Percentiles rank a stretch among this genome's conserved stretches.
phyloP scores from a whole-genome alignment of 2,888 invertebrate genomes.

The Meganola albula region DNA sequence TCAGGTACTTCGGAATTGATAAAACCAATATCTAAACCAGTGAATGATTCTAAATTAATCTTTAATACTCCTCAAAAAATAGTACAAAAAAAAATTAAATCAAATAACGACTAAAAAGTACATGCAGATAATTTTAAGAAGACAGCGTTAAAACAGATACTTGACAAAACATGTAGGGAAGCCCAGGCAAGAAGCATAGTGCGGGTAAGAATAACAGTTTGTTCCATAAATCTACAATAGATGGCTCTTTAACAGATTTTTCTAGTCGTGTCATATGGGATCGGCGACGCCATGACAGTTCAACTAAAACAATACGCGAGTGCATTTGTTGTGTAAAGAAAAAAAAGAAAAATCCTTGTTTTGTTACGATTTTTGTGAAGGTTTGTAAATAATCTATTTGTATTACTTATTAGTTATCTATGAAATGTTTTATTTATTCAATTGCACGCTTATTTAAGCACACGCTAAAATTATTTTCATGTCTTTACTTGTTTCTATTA shows the following conservation, averaged over 20 bases:
- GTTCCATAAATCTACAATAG: background rate
- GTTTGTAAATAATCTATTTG: background rate
- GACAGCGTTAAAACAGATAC: no score
- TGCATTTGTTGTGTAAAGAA: conserved; percentile 1
- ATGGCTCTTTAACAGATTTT: no score
- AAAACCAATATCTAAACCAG: no score
- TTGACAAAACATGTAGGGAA: no score
- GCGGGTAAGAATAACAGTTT: background rate
- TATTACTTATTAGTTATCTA: background rate
- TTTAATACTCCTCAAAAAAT: no score
- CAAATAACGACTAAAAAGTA: no score
- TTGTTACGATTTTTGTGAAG: background rate
- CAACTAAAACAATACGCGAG: background rate
- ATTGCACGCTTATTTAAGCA: background rate
- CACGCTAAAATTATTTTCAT: background rate
- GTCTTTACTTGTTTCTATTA: background rate
- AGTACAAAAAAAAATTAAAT: no score
- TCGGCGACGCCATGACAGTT: background rate
- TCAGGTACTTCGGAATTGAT: no score
- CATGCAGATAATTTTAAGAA: no score
- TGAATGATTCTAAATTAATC: no score
- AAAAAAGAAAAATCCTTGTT: conserved; percentile 1
- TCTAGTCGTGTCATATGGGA: background rate
- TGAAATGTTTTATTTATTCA: conserved; percentile 1
- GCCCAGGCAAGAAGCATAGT: background rate